These are phyloP conservation scores for Echiichthys vipera DNA, from an alignment of 2,797 vertebrate genomes.

Conservation along the genomic window DNA sequence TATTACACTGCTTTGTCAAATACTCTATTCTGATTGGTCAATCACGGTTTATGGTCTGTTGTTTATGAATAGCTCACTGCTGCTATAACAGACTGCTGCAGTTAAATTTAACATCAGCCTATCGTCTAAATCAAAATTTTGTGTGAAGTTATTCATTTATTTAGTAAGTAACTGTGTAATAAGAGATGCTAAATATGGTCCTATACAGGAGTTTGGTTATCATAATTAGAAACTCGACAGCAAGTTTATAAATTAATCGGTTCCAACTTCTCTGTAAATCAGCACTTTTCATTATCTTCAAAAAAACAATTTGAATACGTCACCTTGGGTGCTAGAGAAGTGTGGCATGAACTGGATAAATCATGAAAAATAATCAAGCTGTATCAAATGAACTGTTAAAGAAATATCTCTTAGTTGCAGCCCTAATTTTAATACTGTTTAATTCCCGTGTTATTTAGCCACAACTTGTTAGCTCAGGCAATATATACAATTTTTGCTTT, in stretches of 20 bases:
- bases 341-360: background rate
- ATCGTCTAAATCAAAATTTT: no score
- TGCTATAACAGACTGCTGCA: no score
- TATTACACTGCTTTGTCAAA: no score
- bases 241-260: background rate
- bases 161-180: background rate
- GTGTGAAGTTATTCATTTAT: no score
- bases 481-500: background rate
- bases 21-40: no score
- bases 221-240: background rate
- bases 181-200: background rate
- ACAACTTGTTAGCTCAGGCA: background rate
- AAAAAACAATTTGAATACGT: background rate
- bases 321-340: background rate
- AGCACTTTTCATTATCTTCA: background rate
- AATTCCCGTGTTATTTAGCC: background rate
- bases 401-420: background rate
- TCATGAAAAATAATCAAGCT: background rate
- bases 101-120: no score
- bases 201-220: background rate
- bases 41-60: no score
- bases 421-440: background rate
- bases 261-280: background rate
- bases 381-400: background rate
- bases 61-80: no score